These are phyloP conservation scores for Xestia c-nigrum DNA, from an alignment of 2,888 invertebrate species.

Conservation along the genomic window DNA sequence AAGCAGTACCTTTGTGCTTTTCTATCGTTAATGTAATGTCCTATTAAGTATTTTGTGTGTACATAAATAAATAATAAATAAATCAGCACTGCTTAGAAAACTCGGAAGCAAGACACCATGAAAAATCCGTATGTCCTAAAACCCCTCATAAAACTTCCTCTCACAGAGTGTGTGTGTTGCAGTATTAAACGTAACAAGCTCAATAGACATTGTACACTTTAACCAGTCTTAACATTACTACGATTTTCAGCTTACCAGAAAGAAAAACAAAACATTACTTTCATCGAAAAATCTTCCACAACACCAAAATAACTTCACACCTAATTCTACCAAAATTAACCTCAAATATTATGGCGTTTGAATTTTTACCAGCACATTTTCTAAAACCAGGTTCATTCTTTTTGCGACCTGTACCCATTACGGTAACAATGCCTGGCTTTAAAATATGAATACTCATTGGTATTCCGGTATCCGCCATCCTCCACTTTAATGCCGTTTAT, in stretches of 20 bases:
- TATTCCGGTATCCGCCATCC: conserved; percentile 56
- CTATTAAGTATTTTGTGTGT: too few species aligned
- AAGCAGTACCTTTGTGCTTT: too few species aligned
- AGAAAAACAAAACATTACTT: not conserved
- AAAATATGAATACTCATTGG: conserved; percentile 63
- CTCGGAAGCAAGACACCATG: not conserved
- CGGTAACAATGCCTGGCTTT: conserved; percentile 28
- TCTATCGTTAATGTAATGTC: too few species aligned
- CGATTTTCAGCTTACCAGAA: not conserved
- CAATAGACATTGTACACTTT: not conserved
- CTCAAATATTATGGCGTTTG: not conserved
- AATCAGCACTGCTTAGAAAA: not conserved
- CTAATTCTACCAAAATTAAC: conserved; percentile 3
- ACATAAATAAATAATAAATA: too few species aligned
- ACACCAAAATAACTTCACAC: not conserved
- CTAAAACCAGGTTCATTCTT: conserved; percentile 20
- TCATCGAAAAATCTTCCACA: not conserved
- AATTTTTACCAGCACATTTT: conserved; percentile 35
- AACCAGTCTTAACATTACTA: not conserved
- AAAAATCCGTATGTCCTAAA: not conserved
- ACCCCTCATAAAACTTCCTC: not conserved
- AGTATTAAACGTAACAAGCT: not conserved
- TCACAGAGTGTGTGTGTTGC: not conserved
- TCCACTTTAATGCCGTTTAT: conserved; percentile 59
- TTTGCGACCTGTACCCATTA: conserved; percentile 36